Percentiles rank a stretch among this genome's conserved stretches.
These are phyloP conservation scores for Rhyacichthys aspro DNA, from an alignment of 2,797 vertebrate species.

Conservation along the genomic window DNA sequence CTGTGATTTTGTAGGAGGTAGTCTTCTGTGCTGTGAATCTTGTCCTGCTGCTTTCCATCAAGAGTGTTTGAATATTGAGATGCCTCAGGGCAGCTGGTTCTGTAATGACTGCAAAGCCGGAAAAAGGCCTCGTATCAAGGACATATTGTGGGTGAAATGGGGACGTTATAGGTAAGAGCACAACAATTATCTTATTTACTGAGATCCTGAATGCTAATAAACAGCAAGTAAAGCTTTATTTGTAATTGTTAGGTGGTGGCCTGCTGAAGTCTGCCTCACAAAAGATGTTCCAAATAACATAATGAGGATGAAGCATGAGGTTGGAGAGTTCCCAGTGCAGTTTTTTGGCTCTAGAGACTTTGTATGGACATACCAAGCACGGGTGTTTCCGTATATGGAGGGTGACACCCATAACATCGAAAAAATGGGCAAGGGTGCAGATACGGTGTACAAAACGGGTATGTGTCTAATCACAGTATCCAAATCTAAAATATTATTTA, in stretches of 20 bases:
- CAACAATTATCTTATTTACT: background rate
- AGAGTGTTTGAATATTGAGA: constrained; percentile 98
- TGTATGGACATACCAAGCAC: constrained; percentile 97
- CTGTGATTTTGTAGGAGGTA: constrained; percentile 85
- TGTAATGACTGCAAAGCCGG: constrained; percentile 99
- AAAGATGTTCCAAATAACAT: constrained; percentile 94
- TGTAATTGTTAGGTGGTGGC: constrained; percentile 90
- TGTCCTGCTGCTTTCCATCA: constrained; percentile 99
- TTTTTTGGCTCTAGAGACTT: constrained; percentile 99
- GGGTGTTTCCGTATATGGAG: constrained; percentile 98
- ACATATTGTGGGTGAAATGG: constrained; percentile 98
- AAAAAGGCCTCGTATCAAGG: constrained; percentile 95
- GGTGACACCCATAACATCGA: constrained; percentile 97
- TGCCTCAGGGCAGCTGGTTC: constrained; percentile 98
- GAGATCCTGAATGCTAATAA: background rate
- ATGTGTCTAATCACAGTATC: constrained; percentile 12
- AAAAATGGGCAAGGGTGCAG: constrained; percentile 97
- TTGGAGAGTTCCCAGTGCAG: constrained; percentile 96
- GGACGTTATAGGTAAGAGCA: constrained; percentile 90
- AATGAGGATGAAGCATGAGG: constrained; percentile 93
- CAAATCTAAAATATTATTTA: background rate
- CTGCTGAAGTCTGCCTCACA: constrained; percentile 93
- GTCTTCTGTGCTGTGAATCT: constrained; percentile 97
- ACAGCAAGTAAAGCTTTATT: background rate
- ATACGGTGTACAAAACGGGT: constrained; percentile 97